Percentiles rank a stretch among this genome's conserved stretches.
Evolutionary conservation across 2,113 vertebrate genomes (phyloP).

Genomic region (Eira barbara): DNA sequence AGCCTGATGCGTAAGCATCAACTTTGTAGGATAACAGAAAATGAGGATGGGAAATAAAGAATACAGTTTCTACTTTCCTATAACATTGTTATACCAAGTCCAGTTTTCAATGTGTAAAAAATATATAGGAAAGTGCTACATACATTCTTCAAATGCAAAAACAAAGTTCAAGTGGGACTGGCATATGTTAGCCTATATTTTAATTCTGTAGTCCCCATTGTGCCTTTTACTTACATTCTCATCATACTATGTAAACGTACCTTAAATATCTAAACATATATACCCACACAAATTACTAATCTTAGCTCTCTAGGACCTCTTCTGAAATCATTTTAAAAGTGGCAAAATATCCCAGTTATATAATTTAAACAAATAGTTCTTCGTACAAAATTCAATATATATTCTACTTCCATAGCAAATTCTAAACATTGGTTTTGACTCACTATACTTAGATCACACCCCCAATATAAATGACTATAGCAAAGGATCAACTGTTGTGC

Average conservation of each 20-base stretch:
- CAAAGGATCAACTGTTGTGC: constrained; percentile 82
- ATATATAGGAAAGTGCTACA: constrained; percentile 72
- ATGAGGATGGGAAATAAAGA: constrained; percentile 66
- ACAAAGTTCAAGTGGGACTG: constrained; percentile 67
- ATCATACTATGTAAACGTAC: constrained; percentile 77
- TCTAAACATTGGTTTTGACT: constrained; percentile 82
- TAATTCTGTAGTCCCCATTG: constrained; percentile 73
- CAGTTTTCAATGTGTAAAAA: constrained; percentile 69
- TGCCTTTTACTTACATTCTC: constrained; percentile 69
- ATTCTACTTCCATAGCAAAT: constrained; percentile 80
- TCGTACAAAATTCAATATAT: constrained; percentile 83
- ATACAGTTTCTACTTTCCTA: constrained; percentile 70
- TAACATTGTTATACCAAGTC: constrained; percentile 63
- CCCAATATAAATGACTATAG: constrained; percentile 76
- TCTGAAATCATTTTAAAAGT: constrained; percentile 80
- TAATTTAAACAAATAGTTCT: constrained; percentile 82
- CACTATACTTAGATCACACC: constrained; percentile 74
- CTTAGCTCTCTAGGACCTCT: constrained; percentile 74
- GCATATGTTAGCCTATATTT: constrained; percentile 59
- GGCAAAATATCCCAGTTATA: constrained; percentile 83
- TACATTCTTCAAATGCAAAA: constrained; percentile 74
- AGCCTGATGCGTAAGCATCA: constrained; percentile 58
- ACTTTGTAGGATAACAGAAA: constrained; percentile 62
- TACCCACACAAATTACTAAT: constrained; percentile 73
- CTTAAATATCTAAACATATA: constrained; percentile 74